Evolutionary conservation across 2,797 vertebrate genomes (phyloP), one percentile per base, ranked within the genome.

Genomic region (Eulemur rubriventer): DNA sequence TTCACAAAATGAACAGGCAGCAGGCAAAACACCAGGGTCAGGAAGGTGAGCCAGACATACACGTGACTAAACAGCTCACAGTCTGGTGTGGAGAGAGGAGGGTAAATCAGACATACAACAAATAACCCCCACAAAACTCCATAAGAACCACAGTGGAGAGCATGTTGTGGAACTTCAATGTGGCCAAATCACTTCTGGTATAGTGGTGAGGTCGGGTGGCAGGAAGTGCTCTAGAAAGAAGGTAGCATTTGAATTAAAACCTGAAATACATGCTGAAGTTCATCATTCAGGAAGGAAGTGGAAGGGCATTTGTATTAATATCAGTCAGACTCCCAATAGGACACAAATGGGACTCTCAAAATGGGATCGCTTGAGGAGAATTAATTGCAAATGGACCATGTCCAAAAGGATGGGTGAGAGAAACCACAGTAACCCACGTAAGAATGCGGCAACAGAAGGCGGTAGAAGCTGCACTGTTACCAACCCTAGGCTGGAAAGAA

Each of bases 131-230:
- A 7, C 0, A 35, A 46, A 17, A 26, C 26, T 24, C 11, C 6
- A 16, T 13, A 30, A 24, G 22, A 57, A 20, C 28, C 28, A 8
- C 4, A 5, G 30, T 55, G 48, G 26, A n/a, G 6, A 30, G 20
- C 13, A 20, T 9, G 4, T 1, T 7, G 5, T 8, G 17, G 28
- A 41, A 28, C 11, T 13, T 30, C 9, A n/a, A 35, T 0, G 7
- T 14, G 1, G 12, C 3, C 24, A 69, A 24, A 41, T 57, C 46
- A 43, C 38, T 70, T n/a, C 72, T 9, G 3, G 43, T 17, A 24
- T n/a, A 57, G 14, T 50, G 22, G 2, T n/a, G 57, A 92, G 38
- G 41, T 20, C n/a, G 3, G 7, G 50, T 35, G 52, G 16, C 22
- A 11, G 8, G 20, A 80, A 52, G n/a, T 22, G 26, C 26, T 91